phyloP scores from a whole-genome alignment of 2,797 vertebrate genomes.

The Lacerta bilineata region DNA sequence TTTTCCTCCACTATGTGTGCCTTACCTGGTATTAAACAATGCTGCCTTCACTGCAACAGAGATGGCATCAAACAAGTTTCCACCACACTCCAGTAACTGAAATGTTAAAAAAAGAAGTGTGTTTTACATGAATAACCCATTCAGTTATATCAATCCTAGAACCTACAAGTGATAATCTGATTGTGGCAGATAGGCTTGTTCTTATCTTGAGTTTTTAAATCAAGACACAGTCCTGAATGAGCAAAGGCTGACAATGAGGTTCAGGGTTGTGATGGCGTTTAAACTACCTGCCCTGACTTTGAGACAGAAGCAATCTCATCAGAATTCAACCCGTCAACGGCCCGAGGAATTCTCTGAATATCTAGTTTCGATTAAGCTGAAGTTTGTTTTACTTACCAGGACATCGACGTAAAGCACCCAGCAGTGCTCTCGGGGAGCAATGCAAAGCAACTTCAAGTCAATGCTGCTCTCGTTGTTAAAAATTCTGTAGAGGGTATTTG shows the following conservation, averaged over 20 bases:
- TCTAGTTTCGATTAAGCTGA: not conserved
- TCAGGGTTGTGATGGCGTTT: not conserved
- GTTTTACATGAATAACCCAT: conserved; percentile 28
- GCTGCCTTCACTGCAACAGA: conserved; percentile 95
- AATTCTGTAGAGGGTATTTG: conserved; percentile 91
- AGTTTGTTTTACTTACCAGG: conserved; percentile 84
- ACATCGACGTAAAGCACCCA: conserved; percentile 97
- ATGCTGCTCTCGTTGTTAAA: conserved; percentile 90
- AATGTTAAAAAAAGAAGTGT: conserved; percentile 43
- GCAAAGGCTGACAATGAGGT: not conserved
- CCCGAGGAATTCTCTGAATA: not conserved
- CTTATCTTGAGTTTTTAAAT: no score
- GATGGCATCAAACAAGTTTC: conserved; percentile 95
- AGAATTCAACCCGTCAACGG: not conserved
- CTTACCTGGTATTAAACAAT: conserved; percentile 95
- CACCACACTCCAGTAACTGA: conserved; percentile 95
- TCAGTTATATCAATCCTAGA: not conserved
- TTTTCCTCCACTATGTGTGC: not conserved
- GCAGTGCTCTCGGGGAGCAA: conserved; percentile 92
- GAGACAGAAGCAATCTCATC: not conserved
- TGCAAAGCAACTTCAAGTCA: conserved; percentile 88
- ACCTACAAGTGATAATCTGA: not conserved
- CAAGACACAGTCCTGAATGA: no score
- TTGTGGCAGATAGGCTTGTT: not conserved
- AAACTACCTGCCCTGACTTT: not conserved